Base-by-base conservation (phyloP, 1,140 invertebrate species). In the Coptotermes formosanus region DNA sequence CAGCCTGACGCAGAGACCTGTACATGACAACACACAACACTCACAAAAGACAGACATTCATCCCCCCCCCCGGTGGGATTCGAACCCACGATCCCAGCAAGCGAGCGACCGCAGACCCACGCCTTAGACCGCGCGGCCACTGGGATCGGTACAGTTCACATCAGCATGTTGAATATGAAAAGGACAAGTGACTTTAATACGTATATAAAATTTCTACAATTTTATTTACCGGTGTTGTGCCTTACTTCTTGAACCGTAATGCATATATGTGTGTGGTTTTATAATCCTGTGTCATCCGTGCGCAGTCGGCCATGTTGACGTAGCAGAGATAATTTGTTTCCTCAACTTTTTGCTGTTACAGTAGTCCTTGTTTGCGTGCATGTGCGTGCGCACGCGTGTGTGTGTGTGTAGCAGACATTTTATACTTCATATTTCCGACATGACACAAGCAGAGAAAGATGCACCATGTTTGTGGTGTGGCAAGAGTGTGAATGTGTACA, bases 261-360 rank as follows among this genome's bases (percentile, higher is more conserved):
- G 25, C 64, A n/a, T n/a, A n/a, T n/a, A n/a, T n/a, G 7, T 69
- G 9, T 75, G 64, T 30, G 64, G 64, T n/a, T 30, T 75, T 75
- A 75, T 14, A 30, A 30, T n/a, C 4, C 52, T 21, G 52, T 16
- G 45, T 7, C 59, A 64, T 8, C 21, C 12, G 59, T 64, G 59
- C 59, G 59, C 64, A 9, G 64, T 75, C 19, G 25, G 64, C 1
- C 64, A 75, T 75, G 64, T 75, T 75, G 64, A 75, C 64, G n/a
- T 75, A 75, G 64, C 16, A 75, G 64, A 75, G 25, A 30, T 75
- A 75, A 75, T 75, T 75, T 75, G 64, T 75, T 75, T 75, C 64
- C 64, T 75, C 64, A 75, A 75, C 64, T 75, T 75, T 75, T 64
- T 64, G 21, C 25, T 21, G 7, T 48, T 48, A 48, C 45, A 55